Conservation (phyloP, 2,797 vertebrate species). For the Periophthalmus magnuspinnatus region DNA sequence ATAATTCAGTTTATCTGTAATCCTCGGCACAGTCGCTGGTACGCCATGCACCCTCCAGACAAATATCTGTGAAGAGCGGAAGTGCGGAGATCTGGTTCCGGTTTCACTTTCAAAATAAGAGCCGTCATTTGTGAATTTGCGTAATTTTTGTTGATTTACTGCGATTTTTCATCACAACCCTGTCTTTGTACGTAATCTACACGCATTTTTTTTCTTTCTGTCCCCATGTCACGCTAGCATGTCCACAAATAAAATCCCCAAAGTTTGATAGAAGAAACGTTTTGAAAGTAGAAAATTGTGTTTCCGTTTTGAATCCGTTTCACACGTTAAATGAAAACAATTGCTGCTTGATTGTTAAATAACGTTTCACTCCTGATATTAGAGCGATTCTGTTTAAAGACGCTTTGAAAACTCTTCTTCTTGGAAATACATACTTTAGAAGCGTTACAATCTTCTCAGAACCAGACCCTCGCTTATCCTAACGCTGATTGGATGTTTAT, state of each 20-base stretch:
- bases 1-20: conserved; percentile 45
- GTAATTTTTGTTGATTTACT: too few species aligned
- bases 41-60: conserved; percentile 54
- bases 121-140: fast-evolving
- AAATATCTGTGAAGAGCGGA: neutral
- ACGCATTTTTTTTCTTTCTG: neutral
- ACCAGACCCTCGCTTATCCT: conserved; percentile 13
- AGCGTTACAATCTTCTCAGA: too few species aligned
- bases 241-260: too few species aligned
- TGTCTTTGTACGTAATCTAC: neutral
- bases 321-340: neutral
- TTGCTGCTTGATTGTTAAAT: neutral
- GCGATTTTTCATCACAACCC: neutral
- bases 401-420: too few species aligned
- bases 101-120: conserved; percentile 52
- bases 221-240: too few species aligned
- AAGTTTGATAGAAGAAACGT: too few species aligned
- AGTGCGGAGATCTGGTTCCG: fast-evolving
- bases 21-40: conserved; percentile 55
- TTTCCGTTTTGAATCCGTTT: neutral
- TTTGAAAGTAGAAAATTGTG: neutral
- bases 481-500: conserved; percentile 25
- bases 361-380: neutral
- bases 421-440: too few species aligned
- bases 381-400: neutral